Base-by-base conservation (phyloP, 2,113 vertebrate genomes). In the Pelusios castaneus region DNA sequence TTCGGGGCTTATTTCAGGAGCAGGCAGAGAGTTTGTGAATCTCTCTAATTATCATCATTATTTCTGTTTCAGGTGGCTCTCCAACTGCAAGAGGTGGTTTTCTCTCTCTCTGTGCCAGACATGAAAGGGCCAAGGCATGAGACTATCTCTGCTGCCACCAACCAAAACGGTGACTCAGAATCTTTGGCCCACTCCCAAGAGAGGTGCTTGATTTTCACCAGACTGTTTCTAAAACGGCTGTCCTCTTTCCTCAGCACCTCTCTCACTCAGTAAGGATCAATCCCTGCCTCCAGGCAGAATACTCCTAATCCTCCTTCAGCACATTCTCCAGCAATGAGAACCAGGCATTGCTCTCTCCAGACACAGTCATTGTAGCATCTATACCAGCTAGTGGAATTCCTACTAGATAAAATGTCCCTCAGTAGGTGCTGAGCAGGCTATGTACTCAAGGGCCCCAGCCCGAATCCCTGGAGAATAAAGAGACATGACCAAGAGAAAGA, bases 1-100 rank as follows among this genome's bases (percentile, higher is more conserved):
- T 96, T 98, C 94, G 94, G 83, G 91, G 95, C 97, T 97, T 97
- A 97, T 97, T 97, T 98, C 96, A 97, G 97, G 97, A 98, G 93
- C 88, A 79, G 88, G 94, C 91, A 96, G 83, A 27, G 58, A 17
- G 5, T 94, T 92, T 97, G 89, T 96, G 89, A 96, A 89, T 92
- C 82, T 92, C 94, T 94, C 95, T 89, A 51, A 91, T 94, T 96
- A 84, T 91, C 90, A 94, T 77, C 85, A 86, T 85, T 92, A 16
- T 94, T 97, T 89, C 90, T 95, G 63, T 93, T 97, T 93, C 89
- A 97, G 85, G 90, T 97, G 96, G 95, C 92, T 90, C 73, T 96
- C 73, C 89, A 94, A 83, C 27, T 89, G 90, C 52, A 86, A 29
- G 54, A 52, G 63, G 88, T 97, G 94, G 89, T 95, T 95, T 94